Base-by-base conservation (phyloP, 2,797 vertebrate species). In the Mico argentatus region DNA sequence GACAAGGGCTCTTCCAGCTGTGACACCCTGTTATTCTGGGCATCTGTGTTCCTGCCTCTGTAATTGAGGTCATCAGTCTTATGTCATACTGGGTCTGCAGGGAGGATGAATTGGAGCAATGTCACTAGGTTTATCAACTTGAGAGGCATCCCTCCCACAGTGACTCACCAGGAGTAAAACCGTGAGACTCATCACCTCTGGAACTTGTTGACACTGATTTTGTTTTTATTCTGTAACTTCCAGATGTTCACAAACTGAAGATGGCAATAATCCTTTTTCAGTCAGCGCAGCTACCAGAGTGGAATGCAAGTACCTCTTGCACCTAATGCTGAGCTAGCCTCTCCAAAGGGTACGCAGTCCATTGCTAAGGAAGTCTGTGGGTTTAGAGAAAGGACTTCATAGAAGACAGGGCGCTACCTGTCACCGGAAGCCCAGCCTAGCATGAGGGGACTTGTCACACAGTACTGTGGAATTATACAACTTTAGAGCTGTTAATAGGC, bases 51-150 rank as follows among this genome's bases (percentile, higher is more conserved):
- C 48, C 75, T 88, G 61, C 76, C 87, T 93, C 80, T 94, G 57
- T 96, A 85, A 97, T 64, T 95, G 91, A 96, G 94, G 96, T 94
- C 95, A 88, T 52, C 59, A 55, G 73, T n/a, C 52, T 52, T 46
- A 4, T 46, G 93, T 81, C 93, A 52, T 15, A 30, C 0, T 0
- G 19, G 67, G 52, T 87, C 57, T 36, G 24, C 6, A 10, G 46
- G 64, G 20, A 89, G 14, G 44, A 81, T 88, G 89, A 44, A 80
- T 61, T 61, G 73, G 39, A 94, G 86, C 20, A 2, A 1, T n/a
- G 82, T 93, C 85, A 83, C 55, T 72, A 91, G 67, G 75, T 52
- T 83, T 67, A 91, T 87, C 75, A 85, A 55, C 82, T 87, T 19
- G 0, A 92, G 92, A 86, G 30, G 20, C 24, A 46, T 75, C 50